Evolutionary conservation across 2,113 vertebrate genomes (phyloP), one percentile per base, ranked within the genome.

Genomic region (Fulmarus glacialis): DNA sequence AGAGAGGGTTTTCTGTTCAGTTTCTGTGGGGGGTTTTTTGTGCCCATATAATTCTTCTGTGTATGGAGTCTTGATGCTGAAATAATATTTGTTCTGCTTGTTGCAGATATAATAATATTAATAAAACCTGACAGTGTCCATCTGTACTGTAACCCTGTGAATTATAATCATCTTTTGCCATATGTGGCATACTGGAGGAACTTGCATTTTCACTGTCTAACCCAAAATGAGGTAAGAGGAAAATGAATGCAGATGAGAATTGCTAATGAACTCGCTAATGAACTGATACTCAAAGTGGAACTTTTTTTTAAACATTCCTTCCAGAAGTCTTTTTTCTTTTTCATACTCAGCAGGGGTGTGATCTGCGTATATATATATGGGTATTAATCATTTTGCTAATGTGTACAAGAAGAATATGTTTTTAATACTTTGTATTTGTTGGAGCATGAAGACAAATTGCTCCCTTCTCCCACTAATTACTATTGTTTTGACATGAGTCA

Each of bases 81-180:
- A 79, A 80, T 91, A 52, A 90, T 68, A 14, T 56, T 78, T 84
- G 27, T 80, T 93, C 62, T 97, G 63, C 80, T 96, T 97, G 47
- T 97, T 98, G n/a, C 96, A 99, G 99, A 99, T 97, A 99, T 99
- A 83, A 99, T 99, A 89, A 96, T 99, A 87, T 96, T 99, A 94
- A 98, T 99, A 89, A 99, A 99, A 94, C 98, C 98, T 6, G 99
- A 99, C 81, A 99, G 99, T 81, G 99, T 99, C 92, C 99, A 99
- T 90, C 98, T 99, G 78, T 99, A 99, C 97, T 99, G 99, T 97
- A 99, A 99, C 97, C 99, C 99, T 64, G 97, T 99, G 87, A 99
- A 99, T 98, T 99, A 99, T 92, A 97, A 89, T 50, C 99, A 99
- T 91, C 98, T 99, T 74, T 85, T 99, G 96, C 99, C 99, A 3